A percentile compares a stretch with the other conserved stretches of the same genome.
These are phyloP conservation scores for Sericinus montela DNA, from an alignment of 2,888 invertebrate species.

Conservation along the genomic window DNA sequence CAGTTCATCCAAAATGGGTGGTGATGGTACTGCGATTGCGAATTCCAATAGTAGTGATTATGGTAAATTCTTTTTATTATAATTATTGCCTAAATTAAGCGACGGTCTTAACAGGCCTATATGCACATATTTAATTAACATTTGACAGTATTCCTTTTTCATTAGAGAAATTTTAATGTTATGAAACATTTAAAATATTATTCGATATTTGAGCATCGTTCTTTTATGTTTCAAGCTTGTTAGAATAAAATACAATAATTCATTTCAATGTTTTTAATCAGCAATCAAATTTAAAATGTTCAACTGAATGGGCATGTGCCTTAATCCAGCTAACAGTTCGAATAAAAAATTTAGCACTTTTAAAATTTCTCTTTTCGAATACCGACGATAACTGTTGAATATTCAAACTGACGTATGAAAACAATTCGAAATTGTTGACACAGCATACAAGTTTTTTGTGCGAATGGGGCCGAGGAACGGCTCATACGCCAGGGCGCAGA, in stretches of 20 bases:
- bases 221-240: too few relatives aligned
- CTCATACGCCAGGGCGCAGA: constrained; percentile 61
- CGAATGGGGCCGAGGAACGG: constrained; percentile 18
- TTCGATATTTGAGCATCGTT: too few relatives aligned
- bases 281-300: constrained; percentile 7
- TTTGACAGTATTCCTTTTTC: too few relatives aligned
- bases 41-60: too few relatives aligned
- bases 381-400: constrained; percentile 19
- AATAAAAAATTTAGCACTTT: constrained; percentile 16
- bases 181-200: too few relatives aligned
- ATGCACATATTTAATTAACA: too few relatives aligned
- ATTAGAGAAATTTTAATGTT: too few relatives aligned
- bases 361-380: constrained; percentile 11
- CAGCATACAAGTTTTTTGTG: constrained; percentile 30
- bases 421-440: constrained; percentile 26
- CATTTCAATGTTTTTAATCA: constrained; percentile 3
- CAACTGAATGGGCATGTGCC: constrained; percentile 6
- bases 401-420: constrained; percentile 21
- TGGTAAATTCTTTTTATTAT: too few relatives aligned
- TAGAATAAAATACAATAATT: background rate
- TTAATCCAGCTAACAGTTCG: constrained; percentile 15
- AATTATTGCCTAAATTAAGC: too few relatives aligned
- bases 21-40: too few relatives aligned
- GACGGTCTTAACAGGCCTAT: too few relatives aligned
- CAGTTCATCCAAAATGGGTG: too few relatives aligned